Evolutionary conservation across 2,113 vertebrate species (phyloP), one percentile per base, ranked within the genome.

Genomic region (Leptocoma aspasia): DNA sequence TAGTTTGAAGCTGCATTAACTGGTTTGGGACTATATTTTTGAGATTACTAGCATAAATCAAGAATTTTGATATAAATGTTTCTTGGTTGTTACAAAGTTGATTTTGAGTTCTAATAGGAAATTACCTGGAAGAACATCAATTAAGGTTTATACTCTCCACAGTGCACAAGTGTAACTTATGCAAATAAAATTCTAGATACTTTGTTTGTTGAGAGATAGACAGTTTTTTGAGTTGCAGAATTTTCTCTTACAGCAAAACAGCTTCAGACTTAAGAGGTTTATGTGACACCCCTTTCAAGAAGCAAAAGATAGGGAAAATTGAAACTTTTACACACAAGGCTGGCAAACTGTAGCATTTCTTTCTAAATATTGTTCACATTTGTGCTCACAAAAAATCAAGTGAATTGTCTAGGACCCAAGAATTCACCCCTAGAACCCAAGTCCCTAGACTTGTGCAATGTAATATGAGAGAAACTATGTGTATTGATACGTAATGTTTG

Each of bases 351-450:
- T 61, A 53, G 78, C 35, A 39, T 75, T 86, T 73, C 61, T 87
- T 94, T 94, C 59, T 83, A 72, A 90, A 82, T 81, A 59, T 31
- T 83, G n/a, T 93, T 95, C 70, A 37, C 49, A 12, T 82, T 78
- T 76, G 61, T 73, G 27, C 42, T 61, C n/a, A 50, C 41, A 90
- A 81, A 84, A 76, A 93, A 84, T 70, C 54, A 31, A 77, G 16
- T 41, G 44, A 91, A 82, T 66, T 92, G 68, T 63, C 13, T 41
- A 42, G 30, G 59, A 63, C 14, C 5, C 17, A n/a, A 16, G 75
- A 78, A 78, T 52, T 78, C 37, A 52, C 23, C 24, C 37, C 11
- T 52, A 41, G 18, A 42, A 42, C 47, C 18, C 59, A 52, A 63
- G 47, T 52, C 23, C 13, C 5, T 52, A 79, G 61, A 37, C 47